Percentiles rank a stretch among this genome's conserved stretches.
Evolutionary conservation across 2,113 vertebrate genomes (phyloP).

Genomic region (Actinemys pallida): DNA sequence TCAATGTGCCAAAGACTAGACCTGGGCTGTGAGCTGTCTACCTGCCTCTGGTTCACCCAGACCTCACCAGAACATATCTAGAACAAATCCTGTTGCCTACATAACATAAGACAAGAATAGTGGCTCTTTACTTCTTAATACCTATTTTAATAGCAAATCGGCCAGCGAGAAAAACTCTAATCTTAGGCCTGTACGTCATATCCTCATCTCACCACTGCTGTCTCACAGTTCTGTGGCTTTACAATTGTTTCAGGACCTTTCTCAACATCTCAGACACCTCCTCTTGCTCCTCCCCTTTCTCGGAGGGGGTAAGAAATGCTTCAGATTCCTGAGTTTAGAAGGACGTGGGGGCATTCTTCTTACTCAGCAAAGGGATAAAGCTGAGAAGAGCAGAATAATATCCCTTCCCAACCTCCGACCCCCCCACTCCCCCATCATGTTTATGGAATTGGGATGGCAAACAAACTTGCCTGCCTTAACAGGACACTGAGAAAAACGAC

Average conservation of each 20-base stretch:
- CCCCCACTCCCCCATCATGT: not conserved
- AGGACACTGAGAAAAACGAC: not conserved
- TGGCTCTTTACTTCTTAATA: not conserved
- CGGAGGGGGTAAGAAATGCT: conserved; percentile 63
- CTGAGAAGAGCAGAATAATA: not conserved
- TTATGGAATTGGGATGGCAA: not conserved
- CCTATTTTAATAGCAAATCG: conserved; percentile 2
- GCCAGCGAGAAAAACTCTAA: not conserved
- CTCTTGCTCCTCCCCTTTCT: conserved; percentile 55
- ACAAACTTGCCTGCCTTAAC: not conserved
- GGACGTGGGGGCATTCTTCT: conserved; percentile 29
- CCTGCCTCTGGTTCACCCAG: not conserved
- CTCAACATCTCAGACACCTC: conserved; percentile 49
- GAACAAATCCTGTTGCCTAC: not conserved
- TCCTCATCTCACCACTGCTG: not conserved
- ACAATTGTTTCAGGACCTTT: conserved; percentile 55
- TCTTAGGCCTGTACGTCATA: conserved; percentile 23
- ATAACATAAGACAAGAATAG: not conserved
- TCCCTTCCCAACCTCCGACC: not conserved
- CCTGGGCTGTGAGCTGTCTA: not conserved
- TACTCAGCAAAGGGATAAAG: not conserved
- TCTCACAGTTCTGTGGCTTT: conserved; percentile 44
- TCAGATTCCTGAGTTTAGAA: conserved; percentile 70
- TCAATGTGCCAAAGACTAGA: not conserved
- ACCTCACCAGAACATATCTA: not conserved